A percentile compares a stretch with the other conserved stretches of the same genome.
Conservation (phyloP, 2,888 invertebrate species). For the Eutolmus rufibarbis region DNA sequence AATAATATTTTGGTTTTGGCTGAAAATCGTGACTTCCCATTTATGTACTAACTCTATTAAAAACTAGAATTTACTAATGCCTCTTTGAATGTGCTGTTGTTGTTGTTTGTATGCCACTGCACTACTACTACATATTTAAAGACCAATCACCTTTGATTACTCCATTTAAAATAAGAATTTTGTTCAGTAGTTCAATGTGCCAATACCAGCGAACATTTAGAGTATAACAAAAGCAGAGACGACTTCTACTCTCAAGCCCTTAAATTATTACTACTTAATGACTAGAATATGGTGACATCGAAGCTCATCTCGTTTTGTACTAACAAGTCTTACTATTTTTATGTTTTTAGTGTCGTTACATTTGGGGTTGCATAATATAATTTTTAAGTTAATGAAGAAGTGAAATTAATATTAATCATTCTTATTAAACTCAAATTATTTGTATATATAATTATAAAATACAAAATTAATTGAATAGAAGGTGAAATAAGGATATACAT, state of each 20-base stretch:
- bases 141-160: not conserved
- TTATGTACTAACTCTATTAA: not conserved
- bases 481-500: no score
- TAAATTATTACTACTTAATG: not conserved
- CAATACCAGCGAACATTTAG: not conserved
- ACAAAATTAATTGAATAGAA: no score
- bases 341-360: not conserved
- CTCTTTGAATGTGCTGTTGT: not conserved
- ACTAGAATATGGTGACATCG: not conserved
- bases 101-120: not conserved
- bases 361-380: no score
- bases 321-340: not conserved
- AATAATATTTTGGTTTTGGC: not conserved
- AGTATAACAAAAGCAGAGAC: not conserved
- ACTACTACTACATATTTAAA: not conserved
- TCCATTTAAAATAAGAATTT: not conserved
- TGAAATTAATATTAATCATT: no score
- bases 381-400: no score
- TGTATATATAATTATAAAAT: no score
- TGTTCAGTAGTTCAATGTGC: not conserved
- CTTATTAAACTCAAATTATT: no score
- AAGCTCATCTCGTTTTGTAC: not conserved
- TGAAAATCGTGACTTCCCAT: not conserved
- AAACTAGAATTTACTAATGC: not conserved
- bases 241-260: not conserved